Base-by-base conservation (phyloP, 1,140 invertebrate genomes). In the Sarcophaga bullata region DNA sequence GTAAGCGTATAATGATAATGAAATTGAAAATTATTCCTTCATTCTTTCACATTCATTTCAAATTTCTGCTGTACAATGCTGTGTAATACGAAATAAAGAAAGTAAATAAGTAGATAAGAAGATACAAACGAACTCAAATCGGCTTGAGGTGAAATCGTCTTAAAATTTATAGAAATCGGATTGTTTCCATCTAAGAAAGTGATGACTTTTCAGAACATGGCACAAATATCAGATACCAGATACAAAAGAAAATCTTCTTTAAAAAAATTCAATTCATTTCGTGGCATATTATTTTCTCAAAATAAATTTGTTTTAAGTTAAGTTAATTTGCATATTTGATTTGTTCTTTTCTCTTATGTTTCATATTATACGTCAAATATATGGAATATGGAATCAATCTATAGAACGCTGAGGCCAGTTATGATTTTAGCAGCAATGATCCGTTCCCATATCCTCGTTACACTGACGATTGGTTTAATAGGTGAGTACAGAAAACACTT, bases 351-450 rank as follows among this genome's bases (percentile, higher is more conserved):
- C 15, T 58, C 10, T 37, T 62, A 17, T 62, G 15, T 73, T 47
- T 73, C 73, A 46, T 46, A 76, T 47, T n/a, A 48, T n/a, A 3
- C 47, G n/a, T 47, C 73, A 76, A 48, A 76, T 13, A 76, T 13
- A 78, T 25, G 2, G 17, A 50, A 50, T 25, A 73, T 37, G 25
- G 1, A 37, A 37, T 25, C 76, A 91, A 90, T 83, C 86, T 92
- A 82, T 92, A 99, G 97, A 99, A 99, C 87, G 96, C 97, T 0
- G 94, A 96, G 91, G 98, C 98, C 3, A 98, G 97, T 85, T 99
- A 98, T 91, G 98, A 99, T 91, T 99, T 99, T 91, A 99, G 97
- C 91, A 98, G 97, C 89, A 99, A 99, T 88, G 98, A 99, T 90
- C 97, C 97, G 6, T 99, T 94, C 90, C 98, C 98, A 0, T 99